Base-by-base conservation (phyloP, 2,888 invertebrate species). In the Sarcophaga rosellei region DNA sequence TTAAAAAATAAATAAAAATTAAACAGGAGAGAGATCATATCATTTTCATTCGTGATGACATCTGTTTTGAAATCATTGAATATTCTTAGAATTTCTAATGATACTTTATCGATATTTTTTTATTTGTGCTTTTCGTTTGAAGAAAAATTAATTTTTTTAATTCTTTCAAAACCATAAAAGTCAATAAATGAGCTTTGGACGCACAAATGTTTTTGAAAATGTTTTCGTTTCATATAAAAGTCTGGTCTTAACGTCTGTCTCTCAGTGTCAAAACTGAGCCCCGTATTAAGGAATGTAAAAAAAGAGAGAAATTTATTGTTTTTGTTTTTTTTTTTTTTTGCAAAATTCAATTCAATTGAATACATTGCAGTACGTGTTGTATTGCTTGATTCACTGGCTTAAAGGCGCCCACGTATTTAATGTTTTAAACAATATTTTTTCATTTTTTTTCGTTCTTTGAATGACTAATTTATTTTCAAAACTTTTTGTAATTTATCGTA, bases 341-440 rank as follows among this genome's bases (percentile, higher is more conserved):
- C 45, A 20, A 69, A 69, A 45, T 53, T 21, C 53, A 53, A 53
- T 53, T 53, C 53, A 53, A 53, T 53, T 53, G 53, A 53, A 53
- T 53, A 59, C n/a, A n/a, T 59, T 10, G 35, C 53, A 47, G 21
- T 53, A 53, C 53, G 53, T 53, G 53, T 17, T 15, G 12, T 53
- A 53, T 53, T 53, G 17, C 12, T 15, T 53, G 35, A 35, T 53
- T 53, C 15, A 53, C 15, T 69, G 65, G 47, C 65, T 84, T 79
- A 63, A 73, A 80, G 81, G 86, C 86, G 81, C 86, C 86, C 84
- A 86, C 86, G 86, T 86, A 81, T 65, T 69, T 65, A 53, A 53
- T 2, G 63, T 77, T 77, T 35, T 66, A 57, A 65, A 53, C 63
- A 23, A 59, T 44, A n/a, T 72, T 59, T 23, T 25, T 25, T 5